Percentiles rank a stretch among this genome's conserved stretches.
phyloP scores from a whole-genome alignment of 2,888 invertebrate species.

The Stegana nigrithorax region DNA sequence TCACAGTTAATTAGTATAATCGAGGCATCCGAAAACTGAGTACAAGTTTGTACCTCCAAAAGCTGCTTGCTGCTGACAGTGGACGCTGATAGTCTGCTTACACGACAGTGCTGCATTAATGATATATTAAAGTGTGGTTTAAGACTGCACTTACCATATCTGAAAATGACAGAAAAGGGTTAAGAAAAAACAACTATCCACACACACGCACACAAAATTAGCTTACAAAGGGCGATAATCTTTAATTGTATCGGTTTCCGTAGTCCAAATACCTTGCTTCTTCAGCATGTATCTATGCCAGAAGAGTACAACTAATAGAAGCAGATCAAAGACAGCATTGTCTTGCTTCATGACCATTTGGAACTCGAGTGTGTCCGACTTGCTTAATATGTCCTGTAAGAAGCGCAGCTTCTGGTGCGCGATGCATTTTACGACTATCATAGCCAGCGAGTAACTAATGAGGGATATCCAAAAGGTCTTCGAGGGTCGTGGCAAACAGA shows the following conservation, averaged over 20 bases:
- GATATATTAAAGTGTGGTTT: no score
- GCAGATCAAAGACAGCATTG: slow-evolving; percentile 90
- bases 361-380: slow-evolving; percentile 85
- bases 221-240: background rate
- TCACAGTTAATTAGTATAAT: no score
- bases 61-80: no score
- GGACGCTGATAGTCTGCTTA: no score
- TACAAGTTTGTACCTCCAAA: no score
- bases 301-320: slow-evolving; percentile 90
- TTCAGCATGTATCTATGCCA: slow-evolving; percentile 82
- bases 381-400: slow-evolving; percentile 82
- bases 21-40: no score
- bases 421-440: slow-evolving; percentile 94
- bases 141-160: no score
- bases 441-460: slow-evolving; percentile 96
- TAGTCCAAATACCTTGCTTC: slow-evolving; percentile 45
- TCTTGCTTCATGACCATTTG: slow-evolving; percentile 86
- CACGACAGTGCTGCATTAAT: no score
- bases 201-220: no score
- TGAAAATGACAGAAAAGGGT: no score
- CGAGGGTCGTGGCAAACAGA: slow-evolving; percentile 93
- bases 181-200: no score
- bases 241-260: background rate
- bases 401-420: slow-evolving; percentile 94
- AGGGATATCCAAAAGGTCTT: slow-evolving; percentile 98